Conservation (phyloP, 2,888 invertebrate species). For the Pristionchus exspectatus region DNA sequence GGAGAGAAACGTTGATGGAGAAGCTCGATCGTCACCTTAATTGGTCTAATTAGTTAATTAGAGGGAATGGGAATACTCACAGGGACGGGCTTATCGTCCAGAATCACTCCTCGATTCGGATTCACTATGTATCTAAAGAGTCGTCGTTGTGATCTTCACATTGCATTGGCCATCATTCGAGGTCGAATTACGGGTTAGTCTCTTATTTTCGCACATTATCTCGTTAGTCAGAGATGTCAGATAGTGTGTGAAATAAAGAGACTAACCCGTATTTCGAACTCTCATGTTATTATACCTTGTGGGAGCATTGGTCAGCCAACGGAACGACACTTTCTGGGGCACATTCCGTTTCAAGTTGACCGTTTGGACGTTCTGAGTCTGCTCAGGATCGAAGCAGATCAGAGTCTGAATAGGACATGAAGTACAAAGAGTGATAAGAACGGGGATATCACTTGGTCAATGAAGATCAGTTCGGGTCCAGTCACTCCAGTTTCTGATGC, state of each 20-base stretch:
- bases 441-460: background rate
- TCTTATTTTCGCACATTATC: too few relatives aligned
- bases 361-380: conserved; percentile 30
- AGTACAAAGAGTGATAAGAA: background rate
- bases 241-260: too few relatives aligned
- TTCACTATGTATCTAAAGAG: conserved; percentile 39
- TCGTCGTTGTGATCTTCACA: background rate
- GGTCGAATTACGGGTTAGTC: too few relatives aligned
- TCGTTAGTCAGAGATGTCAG: too few relatives aligned
- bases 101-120: conserved; percentile 49
- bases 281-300: background rate
- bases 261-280: background rate
- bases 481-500: background rate
- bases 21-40: conserved; percentile 45
- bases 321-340: conserved; percentile 41
- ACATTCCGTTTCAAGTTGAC: conserved; percentile 44
- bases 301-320: conserved; percentile 50
- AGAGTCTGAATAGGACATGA: background rate
- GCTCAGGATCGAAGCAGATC: conserved; percentile 48
- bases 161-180: too few relatives aligned
- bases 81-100: conserved; percentile 40
- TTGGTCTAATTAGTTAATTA: background rate
- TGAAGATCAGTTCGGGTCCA: conserved; percentile 1
- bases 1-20: conserved; percentile 44
- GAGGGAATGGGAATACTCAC: background rate